Evolutionary conservation across 2,888 invertebrate genomes (phyloP).

Genomic region (Hirtodrosophila cameraria): DNA sequence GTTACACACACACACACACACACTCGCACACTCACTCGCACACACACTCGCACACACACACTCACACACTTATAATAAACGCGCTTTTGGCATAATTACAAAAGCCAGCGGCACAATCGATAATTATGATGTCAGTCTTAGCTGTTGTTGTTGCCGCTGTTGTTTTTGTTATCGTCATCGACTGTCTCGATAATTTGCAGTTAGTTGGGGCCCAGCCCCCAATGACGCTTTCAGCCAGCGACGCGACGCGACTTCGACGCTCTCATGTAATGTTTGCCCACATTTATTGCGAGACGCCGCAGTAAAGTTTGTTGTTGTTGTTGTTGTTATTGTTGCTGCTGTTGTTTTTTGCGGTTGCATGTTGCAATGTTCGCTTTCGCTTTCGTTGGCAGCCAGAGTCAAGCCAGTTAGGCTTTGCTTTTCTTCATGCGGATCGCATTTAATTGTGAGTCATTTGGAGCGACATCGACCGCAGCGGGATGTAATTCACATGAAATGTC

Average conservation of each 20-base stretch:
- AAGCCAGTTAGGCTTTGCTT: slow-evolving; percentile 51
- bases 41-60: slow-evolving; percentile 3
- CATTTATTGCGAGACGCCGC: slow-evolving; percentile 71
- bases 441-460: slow-evolving; percentile 75
- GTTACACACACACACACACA: background rate
- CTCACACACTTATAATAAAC: slow-evolving; percentile 47
- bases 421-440: slow-evolving; percentile 50
- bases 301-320: slow-evolving; percentile 29
- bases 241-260: slow-evolving; percentile 16
- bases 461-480: slow-evolving; percentile 48
- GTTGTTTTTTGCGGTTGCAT: slow-evolving; percentile 68
- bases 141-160: slow-evolving; percentile 16
- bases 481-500: slow-evolving; percentile 37
- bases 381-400: slow-evolving; percentile 34
- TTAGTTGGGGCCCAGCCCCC: slow-evolving; percentile 39
- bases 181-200: slow-evolving; percentile 57
- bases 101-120: slow-evolving; percentile 52
- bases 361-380: slow-evolving; percentile 77
- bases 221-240: slow-evolving; percentile 28
- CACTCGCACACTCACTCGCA: too few species aligned
- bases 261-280: slow-evolving; percentile 74
- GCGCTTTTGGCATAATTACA: slow-evolving; percentile 76
- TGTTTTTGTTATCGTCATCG: slow-evolving; percentile 64
- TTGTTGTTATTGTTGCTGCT: slow-evolving; percentile 31
- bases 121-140: slow-evolving; percentile 68